Evolutionary conservation across 1,140 invertebrate genomes (phyloP).

Genomic region (Aphaenogaster rudis): DNA sequence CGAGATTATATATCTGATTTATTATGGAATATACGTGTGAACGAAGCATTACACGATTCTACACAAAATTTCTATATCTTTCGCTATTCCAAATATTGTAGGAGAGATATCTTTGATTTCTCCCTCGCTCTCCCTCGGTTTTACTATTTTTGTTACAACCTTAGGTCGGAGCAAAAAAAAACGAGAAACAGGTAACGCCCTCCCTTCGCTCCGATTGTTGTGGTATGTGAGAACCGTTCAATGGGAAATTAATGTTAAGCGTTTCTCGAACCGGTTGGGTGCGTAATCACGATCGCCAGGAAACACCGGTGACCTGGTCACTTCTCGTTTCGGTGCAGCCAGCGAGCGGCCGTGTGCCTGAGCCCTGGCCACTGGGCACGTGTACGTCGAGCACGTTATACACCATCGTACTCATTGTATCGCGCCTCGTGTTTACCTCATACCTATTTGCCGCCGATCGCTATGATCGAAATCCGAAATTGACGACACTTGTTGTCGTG

Average conservation of each 20-base stretch:
- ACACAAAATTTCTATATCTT: neutral
- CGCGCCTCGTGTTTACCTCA: conserved; percentile 30
- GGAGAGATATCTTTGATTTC: neutral
- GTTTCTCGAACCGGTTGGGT: conserved; percentile 53
- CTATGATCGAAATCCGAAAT: neutral
- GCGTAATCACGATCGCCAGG: conserved; percentile 42
- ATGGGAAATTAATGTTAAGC: neutral
- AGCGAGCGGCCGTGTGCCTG: neutral
- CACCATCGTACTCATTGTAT: neutral
- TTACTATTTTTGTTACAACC: neutral
- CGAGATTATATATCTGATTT: neutral
- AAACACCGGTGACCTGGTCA: conserved; percentile 48
- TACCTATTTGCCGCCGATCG: neutral
- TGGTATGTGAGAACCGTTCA: conserved; percentile 22
- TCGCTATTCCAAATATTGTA: neutral
- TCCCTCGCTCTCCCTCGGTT: neutral
- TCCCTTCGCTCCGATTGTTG: neutral
- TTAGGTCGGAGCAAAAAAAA: neutral
- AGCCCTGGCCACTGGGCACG: neutral
- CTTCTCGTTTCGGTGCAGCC: conserved; percentile 46
- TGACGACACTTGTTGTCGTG: neutral
- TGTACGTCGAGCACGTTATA: conserved; percentile 38
- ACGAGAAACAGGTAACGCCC: neutral
- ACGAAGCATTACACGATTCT: neutral
- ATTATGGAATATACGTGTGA: neutral